These are phyloP conservation scores for Anseranas semipalmata DNA, from an alignment of 2,113 vertebrate genomes.

Conservation along the genomic window DNA sequence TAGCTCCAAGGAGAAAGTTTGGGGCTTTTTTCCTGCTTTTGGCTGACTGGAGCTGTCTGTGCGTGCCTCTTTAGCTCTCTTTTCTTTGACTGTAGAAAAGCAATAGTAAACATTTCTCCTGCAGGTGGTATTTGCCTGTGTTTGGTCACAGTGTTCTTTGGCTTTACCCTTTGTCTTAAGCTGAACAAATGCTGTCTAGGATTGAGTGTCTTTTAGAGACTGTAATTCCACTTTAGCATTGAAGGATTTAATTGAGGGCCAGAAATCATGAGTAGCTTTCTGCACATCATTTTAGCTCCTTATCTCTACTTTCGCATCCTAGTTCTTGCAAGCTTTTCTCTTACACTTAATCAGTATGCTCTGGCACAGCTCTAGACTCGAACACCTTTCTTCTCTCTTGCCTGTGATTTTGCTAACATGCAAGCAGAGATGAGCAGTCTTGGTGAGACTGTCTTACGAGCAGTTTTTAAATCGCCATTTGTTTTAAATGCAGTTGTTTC, in stretches of 20 bases:
- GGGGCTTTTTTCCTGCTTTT: neutral
- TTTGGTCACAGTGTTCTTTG: neutral
- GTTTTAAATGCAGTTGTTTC: neutral
- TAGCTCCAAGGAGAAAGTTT: neutral
- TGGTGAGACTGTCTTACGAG: neutral
- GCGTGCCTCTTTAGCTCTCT: neutral
- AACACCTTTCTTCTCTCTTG: neutral
- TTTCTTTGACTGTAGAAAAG: neutral
- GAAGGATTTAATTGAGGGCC: neutral
- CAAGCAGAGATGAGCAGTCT: neutral
- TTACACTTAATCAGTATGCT: neutral
- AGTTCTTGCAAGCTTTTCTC: neutral
- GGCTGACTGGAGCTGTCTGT: neutral
- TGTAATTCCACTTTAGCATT: neutral
- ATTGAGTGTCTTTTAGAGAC: neutral
- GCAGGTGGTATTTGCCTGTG: neutral
- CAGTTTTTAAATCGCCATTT: neutral
- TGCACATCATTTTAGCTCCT: neutral
- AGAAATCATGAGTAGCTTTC: neutral
- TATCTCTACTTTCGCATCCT: neutral
- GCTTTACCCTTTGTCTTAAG: neutral
- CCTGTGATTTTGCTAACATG: neutral
- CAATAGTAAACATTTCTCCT: neutral
- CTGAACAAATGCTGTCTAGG: neutral
- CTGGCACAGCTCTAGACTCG: too few species aligned